Evolutionary conservation across 2,113 vertebrate species (phyloP), one percentile per base, ranked within the genome.

Genomic region (Larimichthys polyactis): DNA sequence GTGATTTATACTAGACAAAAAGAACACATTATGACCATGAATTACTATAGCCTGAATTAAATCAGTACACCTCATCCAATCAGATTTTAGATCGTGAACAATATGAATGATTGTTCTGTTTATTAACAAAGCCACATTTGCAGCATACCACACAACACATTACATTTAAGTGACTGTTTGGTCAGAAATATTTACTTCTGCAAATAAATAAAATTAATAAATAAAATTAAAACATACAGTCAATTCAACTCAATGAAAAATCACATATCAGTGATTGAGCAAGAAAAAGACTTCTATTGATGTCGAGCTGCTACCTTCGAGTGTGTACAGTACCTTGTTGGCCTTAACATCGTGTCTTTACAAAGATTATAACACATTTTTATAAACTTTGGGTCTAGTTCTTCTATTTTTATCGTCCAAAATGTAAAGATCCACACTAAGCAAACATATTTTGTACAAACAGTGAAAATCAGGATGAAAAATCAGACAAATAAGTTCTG

Each of bases 1-100:
- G 57, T 70, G 49, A 88, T 92, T 89, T 87, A 87, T 84, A 71
- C 67, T 71, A 70, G 48, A 83, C 58, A 87, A 46, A 84, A 27
- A 90, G 44, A 68, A 89, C 19, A 79, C 48, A 49, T 84, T 71
- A 75, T 75, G 78, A 84, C 75, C 20, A 67, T 74, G 66, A 82
- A 60, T 89, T 91, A 85, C 68, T 75, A 70, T 46, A 68, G 51
- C 43, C 77, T 81, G 71, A 84, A 84, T 79, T 7, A 79, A 79
- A 57, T 75, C 51, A 59, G 70, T 79, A 55, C 32, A 52, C 46
- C 71, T 63, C 72, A 82, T 72, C 19, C 22, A 78, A 90, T 94
- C 75, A 62, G 36, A 72, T 73, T 19, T 36, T 11, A 52, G 12
- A 27, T 60, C 9, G 68, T 58, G 22, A 46, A 83, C 36, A 9